Base-by-base conservation (phyloP, 1,140 invertebrate species). In the Drosophila ohnishii region DNA sequence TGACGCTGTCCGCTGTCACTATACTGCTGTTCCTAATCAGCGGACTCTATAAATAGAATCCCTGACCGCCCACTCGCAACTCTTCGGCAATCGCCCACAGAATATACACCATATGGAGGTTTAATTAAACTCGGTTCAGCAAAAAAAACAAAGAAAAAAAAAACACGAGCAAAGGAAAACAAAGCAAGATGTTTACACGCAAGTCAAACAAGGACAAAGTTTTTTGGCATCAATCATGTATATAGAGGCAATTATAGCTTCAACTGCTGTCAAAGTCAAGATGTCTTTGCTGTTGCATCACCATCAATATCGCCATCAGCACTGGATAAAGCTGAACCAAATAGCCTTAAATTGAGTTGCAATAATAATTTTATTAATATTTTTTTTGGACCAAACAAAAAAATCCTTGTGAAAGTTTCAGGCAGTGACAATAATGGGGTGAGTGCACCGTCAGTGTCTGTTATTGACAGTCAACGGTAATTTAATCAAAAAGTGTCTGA, bases 401-500 rank as follows among this genome's bases (percentile, higher is more conserved):
- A 66, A 78, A 51, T 44, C 7, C 32, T n/a, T 32, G 55, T 55
- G 37, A 16, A 56, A 69, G 53, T 40, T 55, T 25, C 62, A 57
- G 11, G 10, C 59, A 19, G 8, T 19, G 44, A 19, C 10, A 32
- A 19, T n/a, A 28, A 9, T 5, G 30, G 77, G 16, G 53, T 72
- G 56, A 56, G 53, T 74, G 59, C 67, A 74, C 19, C 35, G 37
- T 73, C 48, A 37, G 28, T 45, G 28, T 44, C 58, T 57, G 77
- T 63, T 55, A 75, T 74, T 70, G 82, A 86, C 72, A 80, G 75
- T 22, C 59, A 42, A 73, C 63, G 76, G 67, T 73, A 67, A 79
- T 78, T 72, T 79, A 71, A 78, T 78, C 75, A 72, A 78, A 78
- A 78, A 78, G 60, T 78, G 75, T 78, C 65, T 66, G 55, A 59